These are phyloP conservation scores for Limnephilus lunatus DNA, from an alignment of 2,888 invertebrate species.

Conservation along the genomic window DNA sequence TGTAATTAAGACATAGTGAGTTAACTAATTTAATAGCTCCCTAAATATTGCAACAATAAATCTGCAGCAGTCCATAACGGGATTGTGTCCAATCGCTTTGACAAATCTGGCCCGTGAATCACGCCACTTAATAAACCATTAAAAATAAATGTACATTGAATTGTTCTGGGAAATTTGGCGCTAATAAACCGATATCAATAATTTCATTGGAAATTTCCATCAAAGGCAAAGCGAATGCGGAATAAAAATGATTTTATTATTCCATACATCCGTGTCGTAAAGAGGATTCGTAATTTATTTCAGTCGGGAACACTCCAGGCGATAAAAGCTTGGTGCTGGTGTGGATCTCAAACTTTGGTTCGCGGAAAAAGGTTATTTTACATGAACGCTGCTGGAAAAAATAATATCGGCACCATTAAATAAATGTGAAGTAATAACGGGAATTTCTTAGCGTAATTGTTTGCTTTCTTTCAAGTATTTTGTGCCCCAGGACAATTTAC, in stretches of 20 bases:
- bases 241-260: background rate
- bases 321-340: background rate
- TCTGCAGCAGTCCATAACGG: background rate
- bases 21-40: background rate
- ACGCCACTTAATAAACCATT: background rate
- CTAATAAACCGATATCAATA: background rate
- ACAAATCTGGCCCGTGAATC: background rate
- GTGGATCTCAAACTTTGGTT: background rate
- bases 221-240: background rate
- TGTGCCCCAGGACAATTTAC: background rate
- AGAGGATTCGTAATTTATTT: background rate
- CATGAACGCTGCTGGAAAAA: background rate
- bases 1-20: background rate
- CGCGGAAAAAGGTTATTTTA: no score
- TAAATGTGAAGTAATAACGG: background rate
- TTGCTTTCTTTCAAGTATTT: background rate
- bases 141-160: background rate
- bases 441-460: no score
- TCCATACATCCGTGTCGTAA: background rate
- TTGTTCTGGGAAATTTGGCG: background rate
- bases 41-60: background rate
- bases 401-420: background rate
- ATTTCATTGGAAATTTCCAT: background rate
- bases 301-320: background rate
- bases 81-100: background rate